Percentiles rank a stretch among this genome's conserved stretches.
Conservation (phyloP, 2,797 vertebrate genomes). For the Rachycentron canadum region DNA sequence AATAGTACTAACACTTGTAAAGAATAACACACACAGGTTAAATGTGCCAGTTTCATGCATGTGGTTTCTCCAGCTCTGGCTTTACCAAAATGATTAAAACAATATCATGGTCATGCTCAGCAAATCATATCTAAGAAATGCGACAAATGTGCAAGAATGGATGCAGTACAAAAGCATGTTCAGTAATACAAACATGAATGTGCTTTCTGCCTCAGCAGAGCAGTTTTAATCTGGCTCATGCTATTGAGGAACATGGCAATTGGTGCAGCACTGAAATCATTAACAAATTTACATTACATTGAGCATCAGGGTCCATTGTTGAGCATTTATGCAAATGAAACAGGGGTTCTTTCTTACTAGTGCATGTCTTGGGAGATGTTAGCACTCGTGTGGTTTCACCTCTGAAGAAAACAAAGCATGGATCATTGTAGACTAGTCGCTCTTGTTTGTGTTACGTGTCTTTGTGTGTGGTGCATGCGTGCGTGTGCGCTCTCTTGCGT, state of each 20-base stretch:
- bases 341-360: slow-evolving; percentile 68
- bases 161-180: slow-evolving; percentile 20
- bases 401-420: slow-evolving; percentile 72
- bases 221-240: slow-evolving; percentile 49
- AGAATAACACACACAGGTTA: background rate
- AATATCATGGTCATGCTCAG: slow-evolving; percentile 15
- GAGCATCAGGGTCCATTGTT: slow-evolving; percentile 71
- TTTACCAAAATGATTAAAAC: slow-evolving; percentile 28
- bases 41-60: slow-evolving; percentile 34
- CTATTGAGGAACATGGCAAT: slow-evolving; percentile 41
- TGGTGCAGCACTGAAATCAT: slow-evolving; percentile 48
- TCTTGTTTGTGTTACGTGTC: slow-evolving; percentile 35
- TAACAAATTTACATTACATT: slow-evolving; percentile 61
- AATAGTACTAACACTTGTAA: slow-evolving; percentile 19
- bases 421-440: slow-evolving; percentile 30
- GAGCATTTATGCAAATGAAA: slow-evolving; percentile 79
- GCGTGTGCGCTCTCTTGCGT: slow-evolving; percentile 2
- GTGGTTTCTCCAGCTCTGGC: background rate
- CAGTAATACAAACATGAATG: slow-evolving; percentile 31
- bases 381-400: slow-evolving; percentile 66
- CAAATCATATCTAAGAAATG: slow-evolving; percentile 4
- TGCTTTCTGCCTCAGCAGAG: slow-evolving; percentile 53
- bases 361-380: slow-evolving; percentile 82
- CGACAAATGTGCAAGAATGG: slow-evolving; percentile 30
- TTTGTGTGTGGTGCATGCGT: background rate